Conservation (phyloP, 2,797 vertebrate species). For the Balearica regulorum region DNA sequence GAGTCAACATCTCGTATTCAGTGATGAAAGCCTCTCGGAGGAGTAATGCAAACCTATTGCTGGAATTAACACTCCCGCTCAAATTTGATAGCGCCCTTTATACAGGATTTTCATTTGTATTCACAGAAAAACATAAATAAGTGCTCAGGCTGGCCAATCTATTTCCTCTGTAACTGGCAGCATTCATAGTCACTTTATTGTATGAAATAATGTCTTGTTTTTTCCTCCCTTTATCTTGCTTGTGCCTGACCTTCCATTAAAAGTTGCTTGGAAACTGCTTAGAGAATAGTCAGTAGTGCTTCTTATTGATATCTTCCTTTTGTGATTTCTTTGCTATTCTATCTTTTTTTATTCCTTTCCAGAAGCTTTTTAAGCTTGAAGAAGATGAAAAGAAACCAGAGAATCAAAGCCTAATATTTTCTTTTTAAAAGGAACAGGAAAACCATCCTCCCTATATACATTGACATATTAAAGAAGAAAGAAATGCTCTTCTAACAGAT, state of each 20-base stretch:
- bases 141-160: conserved; percentile 58
- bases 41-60: conserved; percentile 51
- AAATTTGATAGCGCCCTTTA: conserved; percentile 67
- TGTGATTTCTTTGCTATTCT: conserved; percentile 73
- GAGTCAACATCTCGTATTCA: conserved; percentile 3
- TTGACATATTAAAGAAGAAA: conserved; percentile 40
- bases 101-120: conserved; percentile 65
- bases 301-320: conserved; percentile 81
- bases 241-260: conserved; percentile 92
- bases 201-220: conserved; percentile 76
- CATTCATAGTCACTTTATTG: conserved; percentile 76
- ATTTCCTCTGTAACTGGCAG: conserved; percentile 69
- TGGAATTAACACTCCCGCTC: conserved; percentile 58
- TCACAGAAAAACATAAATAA: conserved; percentile 67
- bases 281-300: conserved; percentile 76
- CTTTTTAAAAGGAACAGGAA: conserved; percentile 59
- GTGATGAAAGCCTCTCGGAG: conserved; percentile 40
- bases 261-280: conserved; percentile 97
- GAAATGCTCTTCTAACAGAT: conserved; percentile 40
- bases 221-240: conserved; percentile 79
- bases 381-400: conserved; percentile 62
- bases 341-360: conserved; percentile 64
- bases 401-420: conserved; percentile 70
- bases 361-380: conserved; percentile 68
- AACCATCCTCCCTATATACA: conserved; percentile 13